Evolutionary conservation across 2,797 vertebrate genomes (phyloP), one percentile per base, ranked within the genome.

Genomic region (Furcifer pardalis): DNA sequence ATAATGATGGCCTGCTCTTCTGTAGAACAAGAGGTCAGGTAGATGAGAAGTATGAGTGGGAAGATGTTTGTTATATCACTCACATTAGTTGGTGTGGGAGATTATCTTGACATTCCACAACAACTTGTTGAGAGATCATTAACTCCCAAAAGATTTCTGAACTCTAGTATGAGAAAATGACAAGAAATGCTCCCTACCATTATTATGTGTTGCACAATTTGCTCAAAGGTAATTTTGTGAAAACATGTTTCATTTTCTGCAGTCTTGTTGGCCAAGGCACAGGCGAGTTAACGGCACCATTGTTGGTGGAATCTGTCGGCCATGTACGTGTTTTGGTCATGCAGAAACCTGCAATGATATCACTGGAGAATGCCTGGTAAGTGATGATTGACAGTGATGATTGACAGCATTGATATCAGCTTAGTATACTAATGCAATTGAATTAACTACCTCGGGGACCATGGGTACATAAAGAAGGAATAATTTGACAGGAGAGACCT

Each of bases 291-390:
- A 98, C 0, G 94, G 97, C 32, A 96, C 95, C 0, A 49, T 98
- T 72, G 96, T 97, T 69, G 95, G 94, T 0, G 98, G 98, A 27
- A 88, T 97, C 91, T 99, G 98, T 93, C 97, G 96, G 69, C 96
- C 93, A 0, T 99, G 98, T 81, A 94, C 62, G 0, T 99, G 98
- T 92, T 96, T 97, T 56, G 96, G 97, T 72, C 98, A 99, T 2
- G 86, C 97, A 0, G 91, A 95, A 0, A 86, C 82, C 1, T 99
- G 98, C 76, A 94, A 99, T 84, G 96, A 98, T 80, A 21, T 97
- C 87, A 98, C 97, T 0, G 98, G 97, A 80, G 92, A 96, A 69
- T 99, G 98, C 84, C 88, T 97, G 97, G 98, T 99, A 96, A 97
- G 97, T 94, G 69, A 7, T 89, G 27, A 25, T 2, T 66, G 46